Percentiles rank a stretch among this genome's conserved stretches.
These are phyloP conservation scores for Actinostola sp. DNA, from an alignment of 92 coral and sea anemone species.

Conservation along the genomic window DNA sequence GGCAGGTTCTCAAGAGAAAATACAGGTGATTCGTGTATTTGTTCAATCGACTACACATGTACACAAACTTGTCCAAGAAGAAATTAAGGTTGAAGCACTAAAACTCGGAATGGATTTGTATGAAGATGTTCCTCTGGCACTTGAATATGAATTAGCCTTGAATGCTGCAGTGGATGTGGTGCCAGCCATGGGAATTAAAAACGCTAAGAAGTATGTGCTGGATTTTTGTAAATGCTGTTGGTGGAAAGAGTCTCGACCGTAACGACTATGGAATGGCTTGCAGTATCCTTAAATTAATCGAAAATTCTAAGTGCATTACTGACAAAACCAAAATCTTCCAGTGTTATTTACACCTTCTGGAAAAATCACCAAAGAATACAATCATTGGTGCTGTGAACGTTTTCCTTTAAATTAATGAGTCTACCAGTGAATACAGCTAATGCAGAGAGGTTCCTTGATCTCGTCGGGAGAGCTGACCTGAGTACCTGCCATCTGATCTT, in stretches of 20 bases:
- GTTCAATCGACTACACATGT: too few relatives aligned
- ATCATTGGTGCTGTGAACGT: background rate
- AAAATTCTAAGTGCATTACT: background rate
- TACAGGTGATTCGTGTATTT: background rate
- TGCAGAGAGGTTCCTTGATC: background rate
- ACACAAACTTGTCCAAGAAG: background rate
- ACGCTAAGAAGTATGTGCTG: background rate
- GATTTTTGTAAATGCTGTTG: background rate
- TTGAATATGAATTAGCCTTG: background rate
- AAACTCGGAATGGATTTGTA: slow-evolving; percentile 8
- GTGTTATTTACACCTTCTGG: background rate
- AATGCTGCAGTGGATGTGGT: background rate
- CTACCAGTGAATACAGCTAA: slow-evolving; percentile 3
- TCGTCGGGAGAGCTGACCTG: background rate
- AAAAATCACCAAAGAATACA: background rate
- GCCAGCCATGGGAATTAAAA: background rate
- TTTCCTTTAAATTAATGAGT: background rate
- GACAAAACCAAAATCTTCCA: background rate
- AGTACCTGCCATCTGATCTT: background rate
- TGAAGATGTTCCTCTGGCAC: background rate
- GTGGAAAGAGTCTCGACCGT: background rate
- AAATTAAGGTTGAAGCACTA: slow-evolving; percentile 1
- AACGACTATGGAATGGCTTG: background rate
- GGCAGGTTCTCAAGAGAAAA: background rate
- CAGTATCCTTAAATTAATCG: background rate